Evolutionary conservation across 1,140 invertebrate genomes (phyloP).

Genomic region (Megalopta genalis): DNA sequence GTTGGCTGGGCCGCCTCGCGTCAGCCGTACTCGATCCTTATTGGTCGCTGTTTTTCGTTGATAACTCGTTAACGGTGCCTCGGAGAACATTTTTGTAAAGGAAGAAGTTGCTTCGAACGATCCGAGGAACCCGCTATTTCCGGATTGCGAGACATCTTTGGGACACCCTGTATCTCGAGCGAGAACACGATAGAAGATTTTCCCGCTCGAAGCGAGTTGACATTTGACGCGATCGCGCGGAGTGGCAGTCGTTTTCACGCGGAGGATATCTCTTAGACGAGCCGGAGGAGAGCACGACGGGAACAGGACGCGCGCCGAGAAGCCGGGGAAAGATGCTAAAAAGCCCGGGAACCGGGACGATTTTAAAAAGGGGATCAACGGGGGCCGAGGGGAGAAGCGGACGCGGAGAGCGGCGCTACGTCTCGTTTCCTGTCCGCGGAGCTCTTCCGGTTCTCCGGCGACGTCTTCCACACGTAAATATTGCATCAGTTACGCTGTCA

Average conservation of each 20-base stretch:
- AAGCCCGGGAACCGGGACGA: too few species aligned
- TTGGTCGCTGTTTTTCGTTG: too few species aligned
- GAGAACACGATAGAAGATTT: neutral
- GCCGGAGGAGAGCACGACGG: neutral
- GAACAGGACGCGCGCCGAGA: neutral
- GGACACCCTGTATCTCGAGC: too few species aligned
- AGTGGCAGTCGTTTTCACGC: neutral
- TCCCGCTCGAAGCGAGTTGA: neutral
- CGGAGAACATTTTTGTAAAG: too few species aligned
- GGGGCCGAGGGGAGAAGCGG: too few species aligned
- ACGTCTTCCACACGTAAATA: neutral
- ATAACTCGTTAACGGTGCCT: too few species aligned
- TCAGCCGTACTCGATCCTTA: too few species aligned
- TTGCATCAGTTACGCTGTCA: neutral
- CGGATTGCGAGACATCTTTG: too few species aligned
- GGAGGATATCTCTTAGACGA: conserved; percentile 10
- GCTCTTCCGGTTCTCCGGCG: neutral
- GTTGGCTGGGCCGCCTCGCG: too few species aligned
- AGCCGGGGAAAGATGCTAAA: too few species aligned
- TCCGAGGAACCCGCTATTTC: too few species aligned
- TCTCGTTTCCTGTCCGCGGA: neutral
- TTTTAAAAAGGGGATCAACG: neutral
- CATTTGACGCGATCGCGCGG: neutral
- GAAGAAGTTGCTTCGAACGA: too few species aligned
- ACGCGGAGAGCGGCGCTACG: neutral